Base-by-base conservation (phyloP, 2,113 vertebrate genomes). In the Ictalurus punctatus region DNA sequence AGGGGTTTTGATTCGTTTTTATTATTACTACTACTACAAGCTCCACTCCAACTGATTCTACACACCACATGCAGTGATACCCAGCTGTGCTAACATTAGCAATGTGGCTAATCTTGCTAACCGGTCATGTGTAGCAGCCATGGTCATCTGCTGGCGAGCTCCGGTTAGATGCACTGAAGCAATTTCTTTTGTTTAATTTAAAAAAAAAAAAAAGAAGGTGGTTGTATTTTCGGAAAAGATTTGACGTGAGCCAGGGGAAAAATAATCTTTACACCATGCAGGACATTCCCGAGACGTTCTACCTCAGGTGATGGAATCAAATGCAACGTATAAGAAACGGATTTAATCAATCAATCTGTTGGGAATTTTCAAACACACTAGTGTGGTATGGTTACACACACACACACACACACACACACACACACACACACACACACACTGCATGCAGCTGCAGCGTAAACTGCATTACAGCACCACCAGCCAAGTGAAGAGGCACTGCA, bases 381-480 rank as follows among this genome's bases (percentile, higher is more conserved):
- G 48, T 81, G 74, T 52, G 44, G 27, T 78, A 52, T 78, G 44
- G 74, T 78, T 27, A 0, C 0, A 40, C 71, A 74, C 71, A 78
- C 40, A 44, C 40, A 44, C 4, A 44, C 4, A 44, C 40, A 44
- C 40, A 44, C 40, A 44, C 74, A 52, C 76, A 52, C 40, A 79
- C 76, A 27, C 25, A 52, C 23, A 52, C 44, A 52, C 76, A 79
- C 40, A 79, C 44, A 79, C 44, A 10, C 71, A 37, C 59, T 54
- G 52, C 37, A 21, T 61, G 71, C 61, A 91, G 87, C 88, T 91
- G 89, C 79, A 80, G 88, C 86, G 92, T 87, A 92, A 91, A 90
- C 88, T 91, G 91, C 91, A 92, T 92, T 92, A 87, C 91, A 93
- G 93, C 93, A 92, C 93, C 93, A 92, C 93, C 93, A 92, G 90